These are phyloP conservation scores for Haliclystus octoradiatus DNA, from an alignment of 30 jellyfish, hydroid and myxozoan species.

Conservation along the genomic window DNA sequence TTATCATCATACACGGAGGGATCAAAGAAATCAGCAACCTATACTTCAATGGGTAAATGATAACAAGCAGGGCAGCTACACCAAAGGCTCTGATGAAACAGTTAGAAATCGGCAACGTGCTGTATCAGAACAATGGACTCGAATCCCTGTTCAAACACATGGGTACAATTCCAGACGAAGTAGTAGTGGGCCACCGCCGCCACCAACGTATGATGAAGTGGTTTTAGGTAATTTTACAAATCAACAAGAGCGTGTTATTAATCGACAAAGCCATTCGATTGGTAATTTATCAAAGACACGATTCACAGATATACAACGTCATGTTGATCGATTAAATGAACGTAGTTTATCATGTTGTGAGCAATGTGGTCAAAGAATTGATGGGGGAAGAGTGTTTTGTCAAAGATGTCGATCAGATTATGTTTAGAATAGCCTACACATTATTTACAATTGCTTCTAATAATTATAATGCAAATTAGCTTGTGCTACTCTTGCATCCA, in stretches of 20 bases:
- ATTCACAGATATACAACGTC: background rate
- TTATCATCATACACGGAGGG: background rate
- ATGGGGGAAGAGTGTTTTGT: conserved; percentile 1
- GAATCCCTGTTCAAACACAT: too few species aligned
- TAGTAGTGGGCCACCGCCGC: background rate
- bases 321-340: background rate
- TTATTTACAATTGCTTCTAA: too few species aligned
- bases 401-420: background rate
- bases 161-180: too few species aligned
- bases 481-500: too few species aligned
- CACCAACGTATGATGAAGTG: background rate
- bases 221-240: background rate
- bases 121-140: background rate
- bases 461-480: too few species aligned
- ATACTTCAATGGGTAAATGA: background rate
- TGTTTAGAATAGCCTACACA: too few species aligned
- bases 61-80: background rate
- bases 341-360: conserved; percentile 31
- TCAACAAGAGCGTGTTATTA: background rate
- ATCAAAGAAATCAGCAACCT: background rate
- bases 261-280: background rate
- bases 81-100: too few species aligned
- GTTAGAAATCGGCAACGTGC: background rate
- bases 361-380: conserved; percentile 71
- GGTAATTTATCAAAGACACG: background rate